Evolutionary conservation across 37 sponge, comb jelly and placozoan genomes (phyloP).

Genomic region (Cliona cf. orientalis): DNA sequence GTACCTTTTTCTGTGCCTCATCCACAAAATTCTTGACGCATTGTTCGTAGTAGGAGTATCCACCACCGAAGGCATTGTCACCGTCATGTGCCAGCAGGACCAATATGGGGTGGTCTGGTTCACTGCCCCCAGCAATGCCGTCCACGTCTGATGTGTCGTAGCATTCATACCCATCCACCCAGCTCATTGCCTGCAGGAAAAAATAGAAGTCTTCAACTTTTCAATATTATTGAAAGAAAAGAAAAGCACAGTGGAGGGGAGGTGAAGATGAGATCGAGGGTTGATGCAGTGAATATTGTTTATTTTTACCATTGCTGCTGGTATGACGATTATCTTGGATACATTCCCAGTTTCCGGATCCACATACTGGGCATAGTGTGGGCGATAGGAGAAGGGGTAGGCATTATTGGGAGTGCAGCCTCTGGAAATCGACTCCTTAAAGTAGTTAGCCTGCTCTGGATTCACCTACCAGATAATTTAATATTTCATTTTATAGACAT

Average conservation of each 20-base stretch:
- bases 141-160: conserved; percentile 61
- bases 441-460: conserved; percentile 52
- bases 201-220: not conserved
- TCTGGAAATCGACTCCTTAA: conserved; percentile 50
- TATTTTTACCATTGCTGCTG: conserved; percentile 65
- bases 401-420: conserved; percentile 68
- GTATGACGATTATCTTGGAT: conserved; percentile 62
- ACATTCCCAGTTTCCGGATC: conserved; percentile 59
- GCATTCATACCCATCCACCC: conserved; percentile 67
- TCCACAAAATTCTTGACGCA: conserved; percentile 61
- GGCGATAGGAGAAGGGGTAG: conserved; percentile 60
- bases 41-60: conserved; percentile 60
- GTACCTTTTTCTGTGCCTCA: conserved; percentile 55
- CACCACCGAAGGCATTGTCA: conserved; percentile 77
- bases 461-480: conserved; percentile 34
- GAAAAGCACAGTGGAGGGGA: no score
- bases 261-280: no score
- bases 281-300: no score
- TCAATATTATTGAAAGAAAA: no score
- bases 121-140: conserved; percentile 35
- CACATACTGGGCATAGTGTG: conserved; percentile 73
- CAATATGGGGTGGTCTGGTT: conserved; percentile 49
- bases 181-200: conserved; percentile 65
- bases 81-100: conserved; percentile 67
- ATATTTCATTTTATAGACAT: no score